Conservation (phyloP, 2,113 vertebrate genomes). For the Seriola aureovittata region DNA sequence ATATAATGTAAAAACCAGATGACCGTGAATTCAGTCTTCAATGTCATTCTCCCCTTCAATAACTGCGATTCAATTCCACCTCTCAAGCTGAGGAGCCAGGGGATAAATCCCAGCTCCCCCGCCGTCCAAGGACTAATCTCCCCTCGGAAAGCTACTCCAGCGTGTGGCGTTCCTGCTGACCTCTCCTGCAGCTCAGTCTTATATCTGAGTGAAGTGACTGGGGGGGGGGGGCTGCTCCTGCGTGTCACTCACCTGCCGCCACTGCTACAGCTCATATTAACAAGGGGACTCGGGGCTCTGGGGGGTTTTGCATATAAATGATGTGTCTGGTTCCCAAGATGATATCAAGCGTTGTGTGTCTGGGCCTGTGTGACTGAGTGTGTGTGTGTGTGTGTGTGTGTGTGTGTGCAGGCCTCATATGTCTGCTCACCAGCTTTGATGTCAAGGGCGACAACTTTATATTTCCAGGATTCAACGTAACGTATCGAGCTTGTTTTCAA, state of each 20-base stretch:
- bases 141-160: constrained; percentile 68
- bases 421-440: constrained; percentile 50
- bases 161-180: constrained; percentile 63
- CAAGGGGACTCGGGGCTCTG: constrained; percentile 68
- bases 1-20: constrained; percentile 79
- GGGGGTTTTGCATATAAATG: constrained; percentile 83
- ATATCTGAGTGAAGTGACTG: constrained; percentile 30
- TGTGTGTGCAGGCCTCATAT: constrained; percentile 18
- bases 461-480: constrained; percentile 30
- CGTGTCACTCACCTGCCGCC: constrained; percentile 76
- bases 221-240: constrained; percentile 26
- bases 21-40: constrained; percentile 75
- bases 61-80: constrained; percentile 70
- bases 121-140: constrained; percentile 69
- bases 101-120: constrained; percentile 68
- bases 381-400: constrained; percentile 27
- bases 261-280: constrained; percentile 73
- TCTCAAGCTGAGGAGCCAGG: constrained; percentile 61
- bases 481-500: constrained; percentile 34
- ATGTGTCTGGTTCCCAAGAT: constrained; percentile 67
- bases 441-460: constrained; percentile 66
- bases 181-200: constrained; percentile 58
- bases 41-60: constrained; percentile 73
- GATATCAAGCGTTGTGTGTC: constrained; percentile 59
- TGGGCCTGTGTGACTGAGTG: constrained; percentile 9